Evolutionary conservation across 2,888 invertebrate genomes (phyloP), one percentile per base, ranked within the genome.

Genomic region (Tolmerus cingulatus): DNA sequence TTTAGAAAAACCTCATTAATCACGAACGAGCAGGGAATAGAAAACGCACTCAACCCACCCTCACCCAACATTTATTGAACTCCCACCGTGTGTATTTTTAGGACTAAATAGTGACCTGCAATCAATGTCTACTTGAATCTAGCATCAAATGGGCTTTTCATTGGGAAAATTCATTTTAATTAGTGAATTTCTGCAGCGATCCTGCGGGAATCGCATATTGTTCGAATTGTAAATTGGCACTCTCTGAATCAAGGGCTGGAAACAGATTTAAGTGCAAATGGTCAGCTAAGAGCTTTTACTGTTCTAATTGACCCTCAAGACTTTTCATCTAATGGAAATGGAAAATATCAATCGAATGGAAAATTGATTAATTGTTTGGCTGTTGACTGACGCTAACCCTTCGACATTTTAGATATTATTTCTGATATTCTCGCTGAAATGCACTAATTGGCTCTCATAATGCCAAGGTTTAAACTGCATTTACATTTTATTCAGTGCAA

Each of bases 261-360:
- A 76, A 16, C 76, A 76, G 76, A 76, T 76, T 76, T 40, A 76
- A 76, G 76, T 76, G 40, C 76, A 40, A 76, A 34, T 76, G 76
- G 76, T 34, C 76, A 76, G 34, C n/a, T 40, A 40, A 76, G 40
- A 76, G 76, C 76, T 34, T 66, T 40, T 27, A 12, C 76, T 76
- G 76, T 40, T 76, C 76, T 76, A 76, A 76, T 76, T 76, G 76
- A 76, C 76, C 19, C 76, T 34, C 37, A 34, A 76, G 76, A 40
- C n/a, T 76, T 66, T 66, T 66, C 66, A 40, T 12, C 76, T n/a
- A 19, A 76, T 76, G 34, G 14, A 76, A 76, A 37, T 76, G 7
- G 76, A 76, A 66, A 76, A 19, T 34, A 27, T 34, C 74, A 76
- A 76, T 76, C 34, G 19, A 76, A 37, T 76, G 34, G 40, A 76